Base-by-base conservation (phyloP, 2,797 vertebrate genomes). In the Halcyon badia region DNA sequence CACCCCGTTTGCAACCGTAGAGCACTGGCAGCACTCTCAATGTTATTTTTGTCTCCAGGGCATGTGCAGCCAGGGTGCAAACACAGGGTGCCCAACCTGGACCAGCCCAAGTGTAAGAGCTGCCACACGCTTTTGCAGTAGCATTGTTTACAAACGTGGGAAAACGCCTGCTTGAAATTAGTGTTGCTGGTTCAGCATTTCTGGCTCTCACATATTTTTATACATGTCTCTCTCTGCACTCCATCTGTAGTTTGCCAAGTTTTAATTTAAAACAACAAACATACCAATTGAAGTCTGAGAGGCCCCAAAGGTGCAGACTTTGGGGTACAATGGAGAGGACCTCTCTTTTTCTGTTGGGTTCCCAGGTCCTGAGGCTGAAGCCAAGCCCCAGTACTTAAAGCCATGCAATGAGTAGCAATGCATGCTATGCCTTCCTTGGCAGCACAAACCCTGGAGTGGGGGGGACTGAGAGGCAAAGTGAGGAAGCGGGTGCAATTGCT, bases 1-100 rank as follows among this genome's bases (percentile, higher is more conserved):
- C 0, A 1, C 26, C 5, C 28, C 3, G 6, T 14, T 30, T 46
- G 57, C 68, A 33, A 39, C 13, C 5, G 1, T 3, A 3, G 13
- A 39, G 41, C 1, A 2, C 33, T 56, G 75, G 61, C 83, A 49
- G 86, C 13, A 18, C 8, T 51, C 14, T 46, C 48, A 10, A 11
- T 14, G 42, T 42, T 46, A 18, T 72, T 71, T 72, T 80, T 24
- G 26, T 56, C 88, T 87, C 37, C 41, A 66, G 75, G 79, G 58
- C 90, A 83, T 13, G 39, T 79, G 71, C 20, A 76, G 46, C 39
- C 14, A 56, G 31, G n/a, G 73, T 10, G 7, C 19, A 25, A 58
- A 75, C 90, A 92, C 33, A 11, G 87, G 54, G 52, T 52, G 56
- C 89, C 51, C 71, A 24, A 1, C 26, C 44, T 24, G 44, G 33